These are phyloP conservation scores for Alligator sinensis DNA, from an alignment of 2,113 vertebrate genomes.

Conservation along the genomic window DNA sequence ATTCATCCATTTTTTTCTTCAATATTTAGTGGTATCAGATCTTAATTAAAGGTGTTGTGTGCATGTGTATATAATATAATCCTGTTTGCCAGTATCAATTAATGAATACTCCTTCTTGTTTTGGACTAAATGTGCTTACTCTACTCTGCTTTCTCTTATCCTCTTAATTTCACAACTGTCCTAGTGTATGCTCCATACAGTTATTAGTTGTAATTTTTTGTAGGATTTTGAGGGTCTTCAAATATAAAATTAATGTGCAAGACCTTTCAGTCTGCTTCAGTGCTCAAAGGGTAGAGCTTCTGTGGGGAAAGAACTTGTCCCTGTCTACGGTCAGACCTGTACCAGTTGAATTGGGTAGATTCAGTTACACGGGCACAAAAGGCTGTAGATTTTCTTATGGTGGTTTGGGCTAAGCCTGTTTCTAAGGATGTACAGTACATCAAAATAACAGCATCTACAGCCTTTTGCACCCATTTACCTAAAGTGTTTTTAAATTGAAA, in stretches of 20 bases:
- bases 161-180: background rate
- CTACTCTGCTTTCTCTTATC: too few species aligned
- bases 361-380: background rate
- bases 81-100: too few species aligned
- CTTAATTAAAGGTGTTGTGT: too few species aligned
- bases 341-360: background rate
- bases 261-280: background rate
- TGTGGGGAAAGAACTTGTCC: background rate
- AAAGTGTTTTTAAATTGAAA: background rate
- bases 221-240: background rate
- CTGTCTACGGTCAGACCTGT: background rate
- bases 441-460: background rate
- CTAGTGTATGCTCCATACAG: background rate
- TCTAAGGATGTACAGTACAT: background rate
- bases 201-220: background rate
- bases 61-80: too few species aligned
- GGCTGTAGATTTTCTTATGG: background rate
- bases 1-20: background rate
- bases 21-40: background rate
- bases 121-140: too few species aligned
- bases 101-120: too few species aligned
- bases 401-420: background rate
- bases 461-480: background rate
- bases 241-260: rapidly evolving
- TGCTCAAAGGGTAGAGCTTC: background rate